Conservation (phyloP, 2,888 invertebrate species). For the Miltochrista miniata region DNA sequence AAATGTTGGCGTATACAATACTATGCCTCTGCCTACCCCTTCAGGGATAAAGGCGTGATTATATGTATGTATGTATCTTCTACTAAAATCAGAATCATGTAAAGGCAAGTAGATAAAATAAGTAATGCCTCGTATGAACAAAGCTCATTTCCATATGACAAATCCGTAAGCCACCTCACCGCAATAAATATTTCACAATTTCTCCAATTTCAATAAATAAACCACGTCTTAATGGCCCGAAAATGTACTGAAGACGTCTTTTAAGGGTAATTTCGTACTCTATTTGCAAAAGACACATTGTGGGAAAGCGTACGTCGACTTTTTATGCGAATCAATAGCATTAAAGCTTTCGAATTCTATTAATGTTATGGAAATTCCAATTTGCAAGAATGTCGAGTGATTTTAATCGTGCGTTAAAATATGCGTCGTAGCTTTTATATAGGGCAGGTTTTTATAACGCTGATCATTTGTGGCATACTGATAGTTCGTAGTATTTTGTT, state of each 20-base stretch:
- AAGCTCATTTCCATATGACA: background rate
- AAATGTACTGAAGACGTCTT: conserved; percentile 11
- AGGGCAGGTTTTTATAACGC: background rate
- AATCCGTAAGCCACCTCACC: background rate
- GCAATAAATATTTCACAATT: conserved; percentile 7
- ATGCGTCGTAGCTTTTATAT: background rate
- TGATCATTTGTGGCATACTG: background rate
- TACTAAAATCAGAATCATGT: too few species aligned
- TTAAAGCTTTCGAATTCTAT: conserved; percentile 20
- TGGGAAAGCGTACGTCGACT: conserved; percentile 9
- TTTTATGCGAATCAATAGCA: conserved; percentile 33
- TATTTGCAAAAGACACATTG: conserved; percentile 16
- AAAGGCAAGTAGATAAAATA: background rate
- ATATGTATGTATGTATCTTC: too few species aligned
- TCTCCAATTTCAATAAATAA: conserved; percentile 13
- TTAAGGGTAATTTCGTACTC: conserved; percentile 3
- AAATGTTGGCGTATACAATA: too few species aligned
- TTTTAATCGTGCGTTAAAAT: conserved; percentile 20
- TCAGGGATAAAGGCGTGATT: too few species aligned
- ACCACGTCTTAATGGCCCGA: conserved; percentile 9
- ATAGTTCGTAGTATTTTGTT: background rate
- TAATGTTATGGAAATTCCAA: conserved; percentile 34
- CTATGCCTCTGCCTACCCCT: too few species aligned
- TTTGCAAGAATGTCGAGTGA: conserved; percentile 21
- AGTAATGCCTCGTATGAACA: background rate